Conservation (phyloP, 2,113 vertebrate genomes). For the Anhinga rufa region DNA sequence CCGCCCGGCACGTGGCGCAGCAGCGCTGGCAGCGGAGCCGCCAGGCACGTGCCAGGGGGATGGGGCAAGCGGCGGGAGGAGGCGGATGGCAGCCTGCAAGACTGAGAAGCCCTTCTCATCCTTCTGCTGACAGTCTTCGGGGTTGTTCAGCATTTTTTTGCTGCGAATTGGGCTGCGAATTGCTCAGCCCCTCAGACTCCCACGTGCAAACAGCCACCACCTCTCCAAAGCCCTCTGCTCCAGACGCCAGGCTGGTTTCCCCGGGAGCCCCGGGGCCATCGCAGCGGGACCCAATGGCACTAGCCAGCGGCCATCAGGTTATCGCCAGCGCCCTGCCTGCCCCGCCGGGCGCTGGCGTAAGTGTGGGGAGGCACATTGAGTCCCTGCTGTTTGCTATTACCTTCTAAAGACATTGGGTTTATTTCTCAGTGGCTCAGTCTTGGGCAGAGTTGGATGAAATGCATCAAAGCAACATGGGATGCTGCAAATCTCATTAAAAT, state of each 20-base stretch:
- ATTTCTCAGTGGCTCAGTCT: neutral
- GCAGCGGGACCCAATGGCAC: neutral
- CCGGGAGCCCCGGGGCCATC: accelerated
- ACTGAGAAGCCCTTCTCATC: neutral
- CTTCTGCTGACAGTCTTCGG: accelerated
- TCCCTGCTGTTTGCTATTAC: neutral
- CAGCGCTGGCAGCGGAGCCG: neutral
- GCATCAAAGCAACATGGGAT: neutral
- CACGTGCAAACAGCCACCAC: neutral
- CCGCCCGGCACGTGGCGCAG: neutral
- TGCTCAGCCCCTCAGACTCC: neutral
- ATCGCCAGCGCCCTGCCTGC: neutral
- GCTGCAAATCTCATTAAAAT: neutral
- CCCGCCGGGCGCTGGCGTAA: accelerated
- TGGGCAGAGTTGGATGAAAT: neutral
- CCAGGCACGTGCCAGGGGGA: neutral
- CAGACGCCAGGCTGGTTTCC: neutral
- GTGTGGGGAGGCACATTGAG: accelerated
- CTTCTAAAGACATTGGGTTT: neutral
- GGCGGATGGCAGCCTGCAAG: neutral
- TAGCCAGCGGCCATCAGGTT: accelerated
- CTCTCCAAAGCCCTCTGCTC: neutral
- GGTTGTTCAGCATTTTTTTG: neutral
- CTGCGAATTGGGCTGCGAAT: neutral
- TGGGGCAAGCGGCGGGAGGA: neutral